Evolutionary conservation across 2,888 invertebrate genomes (phyloP), one percentile per base, ranked within the genome.

Genomic region (Blastobasis lacticolella): DNA sequence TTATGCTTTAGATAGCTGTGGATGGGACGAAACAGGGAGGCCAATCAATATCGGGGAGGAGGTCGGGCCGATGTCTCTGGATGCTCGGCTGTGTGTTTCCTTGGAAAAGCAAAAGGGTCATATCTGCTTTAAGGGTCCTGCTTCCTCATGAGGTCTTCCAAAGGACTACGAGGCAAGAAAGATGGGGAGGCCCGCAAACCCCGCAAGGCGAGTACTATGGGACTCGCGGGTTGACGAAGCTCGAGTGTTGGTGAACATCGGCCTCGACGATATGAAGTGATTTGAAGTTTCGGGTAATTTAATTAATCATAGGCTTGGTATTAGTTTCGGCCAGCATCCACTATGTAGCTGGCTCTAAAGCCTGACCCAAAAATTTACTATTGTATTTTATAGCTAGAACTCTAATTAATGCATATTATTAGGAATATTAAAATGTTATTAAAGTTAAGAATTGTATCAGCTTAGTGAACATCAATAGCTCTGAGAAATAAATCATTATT

Each of bases 391-490:
- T 88, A 88, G 88, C 85, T 88, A 88, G 88, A 87, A 77, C 72
- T 87, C 82, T 86, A 86, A 87, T 78, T 87, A 86, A 84, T 85
- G 85, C 87, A 85, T 88, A 87, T 82, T 85, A 84, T 83, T 87
- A 87, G 87, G 81, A 82, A 83, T 85, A 74, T 73, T 72, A 84
- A 78, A 86, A 86, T 87, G 88, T 87, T 87, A 85, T 83, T 81
- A 80, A 73, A 79, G 74, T 73, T 85, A 87, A 87, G 85, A 80
- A 87, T 79, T 87, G 88, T 88, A 87, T 87, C 87, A 82, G 88
- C 88, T 88, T 88, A 88, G 88, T 83, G 73, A 88, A 87, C 85
- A 88, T 87, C 88, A 88, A 88, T 88, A 88, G 88, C 88, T 88
- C 85, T 78, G 83, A 75, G 71, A 79, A 84, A 82, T 81, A 71